Conservation (phyloP, 1,140 invertebrate genomes). For the Magallana gigas region DNA sequence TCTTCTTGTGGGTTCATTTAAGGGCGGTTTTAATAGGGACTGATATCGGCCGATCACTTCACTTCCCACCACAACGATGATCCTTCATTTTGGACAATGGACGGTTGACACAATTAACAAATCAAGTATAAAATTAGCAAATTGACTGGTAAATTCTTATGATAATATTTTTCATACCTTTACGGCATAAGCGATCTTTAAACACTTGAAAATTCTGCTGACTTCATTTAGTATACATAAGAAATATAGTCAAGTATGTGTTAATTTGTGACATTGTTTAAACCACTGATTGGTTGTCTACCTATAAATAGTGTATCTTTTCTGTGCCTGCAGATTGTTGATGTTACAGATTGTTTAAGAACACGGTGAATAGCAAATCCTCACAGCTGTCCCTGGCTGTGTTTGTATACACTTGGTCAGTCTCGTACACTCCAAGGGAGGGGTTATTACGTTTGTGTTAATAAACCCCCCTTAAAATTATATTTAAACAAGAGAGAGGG, state of each 20-base stretch:
- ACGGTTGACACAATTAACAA: background rate
- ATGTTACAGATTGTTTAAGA: conserved; percentile 2
- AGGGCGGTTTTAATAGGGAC: background rate
- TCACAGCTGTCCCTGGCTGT: background rate
- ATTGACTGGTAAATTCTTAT: background rate
- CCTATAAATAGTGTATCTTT: too few species aligned
- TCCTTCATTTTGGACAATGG: background rate
- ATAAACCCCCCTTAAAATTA: background rate
- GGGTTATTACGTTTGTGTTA: background rate
- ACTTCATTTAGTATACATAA: background rate
- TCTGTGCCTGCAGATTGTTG: background rate
- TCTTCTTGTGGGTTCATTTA: background rate
- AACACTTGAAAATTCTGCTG: conserved; percentile 24
- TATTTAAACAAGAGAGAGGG: too few species aligned
- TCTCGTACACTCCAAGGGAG: background rate
- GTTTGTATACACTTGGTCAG: background rate
- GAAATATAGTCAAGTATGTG: background rate
- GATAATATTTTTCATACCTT: background rate
- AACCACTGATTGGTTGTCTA: background rate
- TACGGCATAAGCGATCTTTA: background rate
- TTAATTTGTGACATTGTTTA: background rate
- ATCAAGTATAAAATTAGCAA: conserved; percentile 12
- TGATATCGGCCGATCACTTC: background rate
- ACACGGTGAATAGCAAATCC: background rate
- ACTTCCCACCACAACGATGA: background rate